Base-by-base conservation (phyloP, 2,888 invertebrate genomes). In the Rotaria magnacalcarata region DNA sequence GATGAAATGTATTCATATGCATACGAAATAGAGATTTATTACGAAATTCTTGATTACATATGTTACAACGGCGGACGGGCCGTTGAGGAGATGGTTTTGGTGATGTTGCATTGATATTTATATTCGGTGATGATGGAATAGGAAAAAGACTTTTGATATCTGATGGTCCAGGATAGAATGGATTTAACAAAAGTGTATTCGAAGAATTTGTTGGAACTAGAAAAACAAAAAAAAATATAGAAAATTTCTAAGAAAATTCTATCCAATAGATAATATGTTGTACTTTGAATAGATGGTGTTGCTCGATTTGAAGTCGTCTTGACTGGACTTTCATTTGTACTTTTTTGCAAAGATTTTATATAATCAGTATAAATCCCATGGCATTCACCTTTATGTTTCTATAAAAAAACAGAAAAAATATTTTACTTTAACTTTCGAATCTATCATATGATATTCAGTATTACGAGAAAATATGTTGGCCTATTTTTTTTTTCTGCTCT, bases 21-120 rank as follows among this genome's bases (percentile, higher is more conserved):
- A 90, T 89, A 87, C 89, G 90, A 86, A 91, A 88, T 88, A 90
- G 90, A 88, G 90, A 89, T 86, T 89, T 89, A 88, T 91, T 90
- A 88, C 90, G 89, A 88, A 91, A 90, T 87, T 91, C 90, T 88
- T 91, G 90, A 91, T 95, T 95, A 91, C 96, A 96, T 87, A 96
- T 93, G 91, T 96, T 95, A 91, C 96, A 96, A 56, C 75, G 41
- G 41, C 84, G 84, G 43, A 84, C n/a, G 16, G 84, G 27, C 21
- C 43, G 41, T 19, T 54, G 67, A 16, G 34, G 6, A 16, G 67
- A 34, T 6, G 7, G 2, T 34, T 19, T 80, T 24, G 80, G 80
- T 47, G 80, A 80, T 47, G n/a, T 47, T 43, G 80, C 2, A n/a
- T 80, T 80, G 1, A 47, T 43, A 47, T 19, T 43, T 24, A 80